Base-by-base conservation (phyloP, 2,113 vertebrate species). In the Acanthisitta chloris region DNA sequence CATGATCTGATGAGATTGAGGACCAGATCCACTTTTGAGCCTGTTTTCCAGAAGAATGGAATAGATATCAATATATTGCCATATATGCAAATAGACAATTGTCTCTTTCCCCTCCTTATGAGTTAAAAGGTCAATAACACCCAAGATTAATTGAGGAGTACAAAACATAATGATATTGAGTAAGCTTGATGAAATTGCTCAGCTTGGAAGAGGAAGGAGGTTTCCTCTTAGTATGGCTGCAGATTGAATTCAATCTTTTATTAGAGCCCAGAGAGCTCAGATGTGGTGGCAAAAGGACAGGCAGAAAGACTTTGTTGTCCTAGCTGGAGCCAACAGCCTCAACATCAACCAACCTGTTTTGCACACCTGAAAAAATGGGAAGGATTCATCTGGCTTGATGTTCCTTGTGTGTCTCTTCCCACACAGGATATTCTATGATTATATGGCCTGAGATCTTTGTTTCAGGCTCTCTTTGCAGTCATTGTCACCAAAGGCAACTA, bases 101-200 rank as follows among this genome's bases (percentile, higher is more conserved):
- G 17, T 14, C 13, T 71, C 12, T 79, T 82, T 70, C 6, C 5
- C 21, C 21, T 77, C 38, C 33, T 67, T 81, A 64, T 55, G 28
- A 64, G 52, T 64, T 12, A 57, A 65, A 81, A 85, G 4, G 16
- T 64, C 21, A 16, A 1, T 36, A 71, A 46, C 12, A 71, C 2
- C 5, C 13, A 5, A 31, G 25, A 59, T 87, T 40, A 81, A 58
- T 8, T 36, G 8, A 67, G 24, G 7, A 8, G 14, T 67, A 16
- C 19, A 59, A n/a, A 54, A 16, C 0, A 0, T 8, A 34, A 29
- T 58, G 23, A 21, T 9, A 21, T 3, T 29, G 31, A 31, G 19
- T 29, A 77, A 66, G 33, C 3, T 12, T 29, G 33, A 55, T 17
- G 1, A 61, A 95, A 90, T 55, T 9, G 31, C 26, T 28, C 13